Conservation (phyloP, 2,888 invertebrate genomes). For the Hypomecis atomaria region DNA sequence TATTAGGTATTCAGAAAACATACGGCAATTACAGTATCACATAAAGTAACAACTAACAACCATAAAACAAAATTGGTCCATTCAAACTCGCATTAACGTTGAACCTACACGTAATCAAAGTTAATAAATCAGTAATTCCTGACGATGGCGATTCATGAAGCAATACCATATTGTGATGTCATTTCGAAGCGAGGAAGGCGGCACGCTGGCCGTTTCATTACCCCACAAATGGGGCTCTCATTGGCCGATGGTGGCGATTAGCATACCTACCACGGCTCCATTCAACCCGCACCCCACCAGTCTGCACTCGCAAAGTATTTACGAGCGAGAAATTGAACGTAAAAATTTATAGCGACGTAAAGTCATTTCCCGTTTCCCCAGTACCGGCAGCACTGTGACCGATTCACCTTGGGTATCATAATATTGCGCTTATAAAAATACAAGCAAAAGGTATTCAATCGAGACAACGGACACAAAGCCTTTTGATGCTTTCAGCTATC, state of each 20-base stretch:
- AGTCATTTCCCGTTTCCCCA: slow-evolving; percentile 49
- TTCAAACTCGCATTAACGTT: slow-evolving; percentile 26
- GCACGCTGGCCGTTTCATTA: slow-evolving; percentile 53
- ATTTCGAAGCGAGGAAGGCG: slow-evolving; percentile 45
- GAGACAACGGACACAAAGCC: slow-evolving; percentile 31
- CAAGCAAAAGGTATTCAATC: slow-evolving; percentile 27
- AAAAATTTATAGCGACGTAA: slow-evolving; percentile 57
- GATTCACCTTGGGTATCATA: slow-evolving; percentile 26
- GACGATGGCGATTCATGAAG: slow-evolving; percentile 47
- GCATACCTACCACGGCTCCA: slow-evolving; percentile 61
- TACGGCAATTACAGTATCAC: slow-evolving; percentile 1
- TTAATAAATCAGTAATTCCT: slow-evolving; percentile 35
- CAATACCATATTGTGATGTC: slow-evolving; percentile 46
- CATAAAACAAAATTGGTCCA: slow-evolving; percentile 24
- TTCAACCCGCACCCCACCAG: slow-evolving; percentile 40
- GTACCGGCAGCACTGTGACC: slow-evolving; percentile 25
- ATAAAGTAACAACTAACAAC: slow-evolving; percentile 9
- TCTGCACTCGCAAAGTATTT: slow-evolving; percentile 52
- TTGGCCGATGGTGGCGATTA: slow-evolving; percentile 63
- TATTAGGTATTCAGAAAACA: slow-evolving; percentile 6
- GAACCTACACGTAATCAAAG: slow-evolving; percentile 21
- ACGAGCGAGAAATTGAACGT: slow-evolving; percentile 57
- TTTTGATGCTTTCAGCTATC: slow-evolving; percentile 33
- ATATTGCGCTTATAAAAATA: slow-evolving; percentile 32
- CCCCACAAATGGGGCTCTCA: slow-evolving; percentile 61